Evolutionary conservation across 2,888 invertebrate genomes (phyloP).

Genomic region (Litoditis marina): DNA sequence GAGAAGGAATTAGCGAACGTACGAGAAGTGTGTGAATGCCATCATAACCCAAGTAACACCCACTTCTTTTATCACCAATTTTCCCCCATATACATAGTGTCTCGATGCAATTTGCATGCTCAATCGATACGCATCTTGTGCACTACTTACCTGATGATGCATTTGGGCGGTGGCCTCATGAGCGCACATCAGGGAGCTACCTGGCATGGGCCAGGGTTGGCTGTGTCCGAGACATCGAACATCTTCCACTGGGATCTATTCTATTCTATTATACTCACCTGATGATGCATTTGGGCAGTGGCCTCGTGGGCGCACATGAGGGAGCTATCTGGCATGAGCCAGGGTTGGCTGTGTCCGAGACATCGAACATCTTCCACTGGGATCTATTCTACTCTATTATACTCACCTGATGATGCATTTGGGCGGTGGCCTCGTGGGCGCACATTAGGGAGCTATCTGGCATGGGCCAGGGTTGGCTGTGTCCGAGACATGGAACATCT

Average conservation of each 20-base stretch:
- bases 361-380: too few relatives aligned
- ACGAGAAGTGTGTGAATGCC: background rate
- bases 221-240: slow-evolving; percentile 64
- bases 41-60: too few relatives aligned
- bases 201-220: slow-evolving; percentile 68
- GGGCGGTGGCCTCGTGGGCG: slow-evolving; percentile 66
- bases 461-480: slow-evolving; percentile 68
- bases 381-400: slow-evolving; percentile 63
- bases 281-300: slow-evolving; percentile 59
- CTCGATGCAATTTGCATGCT: too few relatives aligned
- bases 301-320: slow-evolving; percentile 68
- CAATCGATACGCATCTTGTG: too few relatives aligned
- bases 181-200: slow-evolving; percentile 66
- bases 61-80: too few relatives aligned
- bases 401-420: too few relatives aligned
- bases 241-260: too few relatives aligned
- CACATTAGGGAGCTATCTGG: slow-evolving; percentile 67
- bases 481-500: too few relatives aligned
- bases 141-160: slow-evolving; percentile 49
- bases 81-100: too few relatives aligned
- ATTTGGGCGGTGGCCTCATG: slow-evolving; percentile 64
- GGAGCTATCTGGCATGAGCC: slow-evolving; percentile 67
- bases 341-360: slow-evolving; percentile 66
- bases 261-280: slow-evolving; percentile 63
- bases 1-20: background rate